Percentiles rank a stretch among this genome's conserved stretches.
Evolutionary conservation across 1,140 invertebrate species (phyloP).

Genomic region (Brevipalpus yothersi): DNA sequence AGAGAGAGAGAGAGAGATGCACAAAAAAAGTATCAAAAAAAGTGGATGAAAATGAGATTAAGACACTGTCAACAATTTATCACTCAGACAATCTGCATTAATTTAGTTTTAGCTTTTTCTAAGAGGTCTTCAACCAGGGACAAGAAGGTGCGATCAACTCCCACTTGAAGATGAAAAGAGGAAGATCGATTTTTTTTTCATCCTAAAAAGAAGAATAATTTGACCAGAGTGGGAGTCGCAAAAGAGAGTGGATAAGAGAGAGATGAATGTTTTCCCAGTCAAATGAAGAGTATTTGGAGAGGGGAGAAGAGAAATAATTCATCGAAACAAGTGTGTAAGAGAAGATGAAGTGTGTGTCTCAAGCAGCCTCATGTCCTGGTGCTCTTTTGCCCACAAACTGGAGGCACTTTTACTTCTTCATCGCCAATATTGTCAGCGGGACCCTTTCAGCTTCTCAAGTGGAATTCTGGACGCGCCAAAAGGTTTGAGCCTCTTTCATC

Average conservation of each 20-base stretch:
- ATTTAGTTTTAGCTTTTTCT: not conserved
- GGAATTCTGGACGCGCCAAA: too few relatives aligned
- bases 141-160: not conserved
- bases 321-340: too few relatives aligned
- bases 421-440: too few relatives aligned
- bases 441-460: too few relatives aligned
- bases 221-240: not conserved
- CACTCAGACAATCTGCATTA: not conserved
- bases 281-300: not conserved
- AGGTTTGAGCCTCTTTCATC: too few relatives aligned
- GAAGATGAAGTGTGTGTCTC: too few relatives aligned
- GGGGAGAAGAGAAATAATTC: too few relatives aligned
- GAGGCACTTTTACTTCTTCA: too few relatives aligned
- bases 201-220: not conserved
- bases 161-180: not conserved
- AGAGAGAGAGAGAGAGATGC: too few relatives aligned
- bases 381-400: too few relatives aligned
- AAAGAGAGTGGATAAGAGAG: not conserved
- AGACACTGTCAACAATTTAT: not conserved
- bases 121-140: not conserved
- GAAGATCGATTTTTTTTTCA: not conserved
- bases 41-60: not conserved
- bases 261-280: not conserved
- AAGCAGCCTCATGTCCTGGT: too few relatives aligned
- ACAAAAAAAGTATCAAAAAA: not conserved